Percentiles rank a stretch among this genome's conserved stretches.
Conservation (phyloP, 2,888 invertebrate genomes). For the Tiliacea aurago region DNA sequence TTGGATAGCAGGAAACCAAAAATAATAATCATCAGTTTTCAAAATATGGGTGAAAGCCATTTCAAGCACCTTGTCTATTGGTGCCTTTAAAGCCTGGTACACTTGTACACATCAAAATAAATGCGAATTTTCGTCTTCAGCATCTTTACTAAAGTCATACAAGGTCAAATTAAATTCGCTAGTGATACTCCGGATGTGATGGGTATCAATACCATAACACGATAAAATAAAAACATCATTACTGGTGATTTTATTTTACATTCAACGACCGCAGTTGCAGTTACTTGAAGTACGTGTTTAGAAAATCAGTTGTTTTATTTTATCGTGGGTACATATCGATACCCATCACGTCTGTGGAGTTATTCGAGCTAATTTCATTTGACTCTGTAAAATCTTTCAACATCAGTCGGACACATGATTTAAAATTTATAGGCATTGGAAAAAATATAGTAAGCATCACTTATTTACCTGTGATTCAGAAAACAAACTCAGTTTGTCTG, state of each 20-base stretch:
- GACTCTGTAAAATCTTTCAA: not conserved
- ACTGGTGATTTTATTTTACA: not conserved
- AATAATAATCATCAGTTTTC: not conserved
- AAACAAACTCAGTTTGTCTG: not conserved
- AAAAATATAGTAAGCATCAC: not conserved
- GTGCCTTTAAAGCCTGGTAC: not conserved
- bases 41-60: not conserved
- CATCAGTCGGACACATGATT: not conserved
- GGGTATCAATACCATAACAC: too few relatives aligned
- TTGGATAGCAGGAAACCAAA: conserved; percentile 58
- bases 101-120: conserved; percentile 27
- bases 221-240: not conserved
- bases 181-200: not conserved
- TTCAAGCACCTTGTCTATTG: not conserved
- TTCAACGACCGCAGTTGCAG: not conserved
- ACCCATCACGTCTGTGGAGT: too few relatives aligned
- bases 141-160: not conserved
- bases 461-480: not conserved
- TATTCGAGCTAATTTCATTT: not conserved
- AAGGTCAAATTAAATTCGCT: not conserved
- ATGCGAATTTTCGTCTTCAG: conserved; percentile 30
- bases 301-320: not conserved
- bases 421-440: not conserved
- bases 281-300: not conserved
- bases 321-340: too few relatives aligned